phyloP scores from a whole-genome alignment of 35 echinoderm and acorn worm species.

The Strongylocentrotus purpuratus region DNA sequence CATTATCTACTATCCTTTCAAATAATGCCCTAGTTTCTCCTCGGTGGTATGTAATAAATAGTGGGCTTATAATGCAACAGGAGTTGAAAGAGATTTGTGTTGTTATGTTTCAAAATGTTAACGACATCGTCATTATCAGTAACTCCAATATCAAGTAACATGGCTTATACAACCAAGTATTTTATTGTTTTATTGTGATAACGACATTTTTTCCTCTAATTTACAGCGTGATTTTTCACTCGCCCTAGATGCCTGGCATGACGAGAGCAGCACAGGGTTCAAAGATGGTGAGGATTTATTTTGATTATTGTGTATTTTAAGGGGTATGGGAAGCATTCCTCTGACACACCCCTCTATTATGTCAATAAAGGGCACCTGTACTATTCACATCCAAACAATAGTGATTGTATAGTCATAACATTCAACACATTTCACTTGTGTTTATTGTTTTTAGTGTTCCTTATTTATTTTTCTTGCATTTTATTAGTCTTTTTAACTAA shows the following conservation, averaged over 20 bases:
- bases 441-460: background rate
- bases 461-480: background rate
- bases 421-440: background rate
- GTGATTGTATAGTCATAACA: background rate
- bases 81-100: background rate
- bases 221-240: constrained; percentile 46
- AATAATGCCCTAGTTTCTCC: background rate
- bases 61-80: background rate
- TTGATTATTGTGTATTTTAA: background rate
- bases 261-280: background rate
- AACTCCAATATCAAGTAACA: background rate
- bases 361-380: background rate
- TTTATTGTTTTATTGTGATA: background rate
- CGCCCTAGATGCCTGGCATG: constrained; percentile 39
- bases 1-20: background rate
- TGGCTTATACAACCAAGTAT: background rate
- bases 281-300: constrained; percentile 19
- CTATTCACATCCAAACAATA: background rate
- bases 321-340: background rate
- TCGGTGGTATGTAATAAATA: background rate
- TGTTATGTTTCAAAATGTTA: too few species aligned
- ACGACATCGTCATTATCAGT: background rate
- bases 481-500: background rate
- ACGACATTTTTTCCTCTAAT: background rate
- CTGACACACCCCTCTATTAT: background rate